Percentiles rank a stretch among this genome's conserved stretches.
phyloP scores from a whole-genome alignment of 2,113 vertebrate genomes.

The Salminus brasiliensis region DNA sequence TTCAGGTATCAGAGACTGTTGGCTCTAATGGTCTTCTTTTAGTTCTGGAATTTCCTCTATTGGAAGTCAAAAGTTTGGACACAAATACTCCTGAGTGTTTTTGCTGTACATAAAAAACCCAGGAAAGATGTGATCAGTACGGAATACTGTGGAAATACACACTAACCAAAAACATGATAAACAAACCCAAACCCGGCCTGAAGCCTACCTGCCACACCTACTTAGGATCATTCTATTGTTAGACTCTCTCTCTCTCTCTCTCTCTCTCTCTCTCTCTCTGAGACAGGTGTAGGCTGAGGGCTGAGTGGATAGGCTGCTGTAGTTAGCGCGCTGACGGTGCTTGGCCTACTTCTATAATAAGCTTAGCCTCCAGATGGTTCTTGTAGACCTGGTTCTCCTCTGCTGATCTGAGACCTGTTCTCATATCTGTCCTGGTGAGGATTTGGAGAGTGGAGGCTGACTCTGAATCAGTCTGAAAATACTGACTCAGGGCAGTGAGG shows the following conservation, averaged over 20 bases:
- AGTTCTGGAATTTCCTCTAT: too few species aligned
- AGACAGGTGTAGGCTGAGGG: constrained; percentile 45
- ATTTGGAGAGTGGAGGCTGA: not conserved
- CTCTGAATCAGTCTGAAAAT: not conserved
- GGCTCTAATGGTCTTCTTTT: too few species aligned
- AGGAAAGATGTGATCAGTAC: too few species aligned
- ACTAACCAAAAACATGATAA: too few species aligned
- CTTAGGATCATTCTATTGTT: not conserved
- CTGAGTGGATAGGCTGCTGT: constrained; percentile 46
- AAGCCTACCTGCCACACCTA: not conserved
- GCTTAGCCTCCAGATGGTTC: constrained; percentile 40
- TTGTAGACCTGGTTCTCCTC: not conserved
- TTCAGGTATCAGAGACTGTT: too few species aligned
- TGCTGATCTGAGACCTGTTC: not conserved
- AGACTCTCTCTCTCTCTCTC: not conserved
- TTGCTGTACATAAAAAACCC: too few species aligned
- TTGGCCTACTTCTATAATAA: constrained; percentile 76
- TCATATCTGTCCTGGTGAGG: not conserved
- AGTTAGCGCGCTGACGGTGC: constrained; percentile 55
- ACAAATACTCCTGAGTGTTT: too few species aligned
- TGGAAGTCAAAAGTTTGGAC: too few species aligned
- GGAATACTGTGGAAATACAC: too few species aligned
- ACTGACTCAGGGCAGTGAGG: not conserved
- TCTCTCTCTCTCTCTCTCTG: not conserved
- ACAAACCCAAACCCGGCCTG: too few species aligned